These are phyloP conservation scores for Ectemnius cavifrons DNA, from an alignment of 2,888 invertebrate genomes.

Conservation along the genomic window DNA sequence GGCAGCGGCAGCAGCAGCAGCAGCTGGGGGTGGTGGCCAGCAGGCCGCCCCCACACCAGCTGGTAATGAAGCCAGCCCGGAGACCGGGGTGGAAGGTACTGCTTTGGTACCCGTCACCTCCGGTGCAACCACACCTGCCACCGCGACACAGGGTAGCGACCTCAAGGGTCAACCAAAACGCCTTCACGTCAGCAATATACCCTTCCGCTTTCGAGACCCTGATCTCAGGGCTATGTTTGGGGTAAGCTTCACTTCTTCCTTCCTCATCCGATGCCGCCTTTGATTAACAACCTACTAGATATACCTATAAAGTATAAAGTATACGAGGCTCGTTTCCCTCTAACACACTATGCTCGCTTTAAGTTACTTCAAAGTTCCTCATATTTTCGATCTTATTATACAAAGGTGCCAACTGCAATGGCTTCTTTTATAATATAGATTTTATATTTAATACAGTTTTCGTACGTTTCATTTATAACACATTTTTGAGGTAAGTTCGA, in stretches of 20 bases:
- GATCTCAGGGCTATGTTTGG: constrained; percentile 99
- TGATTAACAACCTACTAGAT: no score
- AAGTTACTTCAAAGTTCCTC: neutral
- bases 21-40: constrained; percentile 73
- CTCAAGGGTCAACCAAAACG: constrained; percentile 92
- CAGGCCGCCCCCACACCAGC: constrained; percentile 73
- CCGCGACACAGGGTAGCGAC: constrained; percentile 80
- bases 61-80: constrained; percentile 71
- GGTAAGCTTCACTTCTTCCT: constrained; percentile 83
- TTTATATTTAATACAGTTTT: no score
- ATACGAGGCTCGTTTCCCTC: neutral
- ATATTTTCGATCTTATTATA: no score
- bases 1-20: constrained; percentile 78
- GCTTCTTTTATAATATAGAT: no score
- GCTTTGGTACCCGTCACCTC: constrained; percentile 79
- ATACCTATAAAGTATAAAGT: no score
- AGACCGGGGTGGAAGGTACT: constrained; percentile 77
- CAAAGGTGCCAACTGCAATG: no score
- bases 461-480: no score
- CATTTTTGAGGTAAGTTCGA: no score
- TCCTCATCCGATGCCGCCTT: neutral
- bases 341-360: neutral
- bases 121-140: constrained; percentile 78
- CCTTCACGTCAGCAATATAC: constrained; percentile 99
- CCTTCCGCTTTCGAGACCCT: constrained; percentile 99